phyloP scores from a whole-genome alignment of 2,113 vertebrate genomes.

The Percopsis transmontana region DNA sequence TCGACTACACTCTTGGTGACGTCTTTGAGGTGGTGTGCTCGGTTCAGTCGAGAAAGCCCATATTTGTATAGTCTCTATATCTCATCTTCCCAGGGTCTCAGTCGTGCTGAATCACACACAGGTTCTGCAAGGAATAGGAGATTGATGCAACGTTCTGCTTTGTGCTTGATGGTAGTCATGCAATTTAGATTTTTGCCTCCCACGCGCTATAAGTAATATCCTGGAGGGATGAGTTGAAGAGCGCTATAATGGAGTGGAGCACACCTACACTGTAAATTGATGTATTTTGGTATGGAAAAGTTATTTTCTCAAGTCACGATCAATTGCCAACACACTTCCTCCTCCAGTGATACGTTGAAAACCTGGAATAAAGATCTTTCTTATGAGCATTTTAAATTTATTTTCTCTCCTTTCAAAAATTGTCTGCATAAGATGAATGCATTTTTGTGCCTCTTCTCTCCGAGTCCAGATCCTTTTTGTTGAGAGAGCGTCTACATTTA shows the following conservation, averaged over 20 bases:
- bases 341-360: constrained; percentile 12
- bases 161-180: constrained; percentile 50
- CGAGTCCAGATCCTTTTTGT: not conserved
- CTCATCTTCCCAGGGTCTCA: constrained; percentile 21
- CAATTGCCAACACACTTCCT: constrained; percentile 14
- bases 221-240: constrained; percentile 48
- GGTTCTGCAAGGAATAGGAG: constrained; percentile 46
- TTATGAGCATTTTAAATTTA: not conserved
- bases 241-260: constrained; percentile 29
- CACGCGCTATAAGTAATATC: constrained; percentile 33
- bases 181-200: constrained; percentile 52
- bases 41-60: too few species aligned
- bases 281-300: constrained; percentile 42
- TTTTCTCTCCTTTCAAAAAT: not conserved
- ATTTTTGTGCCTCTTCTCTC: too few species aligned
- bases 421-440: too few species aligned
- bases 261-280: constrained; percentile 50
- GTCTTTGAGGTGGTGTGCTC: constrained; percentile 30
- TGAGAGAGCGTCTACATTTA: too few species aligned
- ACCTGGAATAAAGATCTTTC: constrained; percentile 23
- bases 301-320: constrained; percentile 39
- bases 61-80: too few species aligned
- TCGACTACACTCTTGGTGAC: constrained; percentile 26
- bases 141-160: constrained; percentile 48
- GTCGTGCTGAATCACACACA: constrained; percentile 14